phyloP scores from a whole-genome alignment of 37 sponge, comb jelly and placozoan genomes.

The Geodia barretti region DNA sequence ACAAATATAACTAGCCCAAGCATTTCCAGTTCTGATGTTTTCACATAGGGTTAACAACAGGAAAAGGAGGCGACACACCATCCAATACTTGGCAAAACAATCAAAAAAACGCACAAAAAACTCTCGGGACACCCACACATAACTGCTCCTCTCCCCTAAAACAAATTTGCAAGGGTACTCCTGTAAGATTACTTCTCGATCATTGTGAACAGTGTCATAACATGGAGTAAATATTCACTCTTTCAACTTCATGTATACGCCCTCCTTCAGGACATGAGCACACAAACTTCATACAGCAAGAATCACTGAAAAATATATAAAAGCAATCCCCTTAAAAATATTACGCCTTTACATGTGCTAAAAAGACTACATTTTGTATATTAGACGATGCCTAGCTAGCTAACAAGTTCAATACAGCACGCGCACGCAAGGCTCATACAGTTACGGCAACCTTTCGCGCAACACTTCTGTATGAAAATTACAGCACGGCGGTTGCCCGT shows the following conservation, averaged over 20 bases:
- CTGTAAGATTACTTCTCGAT: background rate
- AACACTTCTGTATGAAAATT: too few relatives aligned
- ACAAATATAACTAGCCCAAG: conserved; percentile 6
- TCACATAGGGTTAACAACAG: conserved; percentile 17
- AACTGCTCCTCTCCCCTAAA: conserved; percentile 20
- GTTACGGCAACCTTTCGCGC: too few relatives aligned
- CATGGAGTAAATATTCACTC: background rate
- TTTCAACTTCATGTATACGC: background rate
- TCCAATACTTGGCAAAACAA: conserved; percentile 7
- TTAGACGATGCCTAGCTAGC: too few relatives aligned
- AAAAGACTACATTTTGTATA: too few relatives aligned
- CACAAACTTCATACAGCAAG: background rate
- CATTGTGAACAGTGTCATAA: background rate
- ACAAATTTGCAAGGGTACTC: conserved; percentile 5
- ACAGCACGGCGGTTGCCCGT: too few relatives aligned
- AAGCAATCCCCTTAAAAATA: too few relatives aligned
- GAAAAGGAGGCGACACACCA: conserved; percentile 14
- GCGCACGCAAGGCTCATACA: too few relatives aligned
- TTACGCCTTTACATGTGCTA: too few relatives aligned
- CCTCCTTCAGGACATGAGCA: background rate
- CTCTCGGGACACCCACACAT: conserved; percentile 16
- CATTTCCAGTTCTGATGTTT: background rate
- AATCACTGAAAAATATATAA: background rate
- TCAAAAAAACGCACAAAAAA: conserved; percentile 25
- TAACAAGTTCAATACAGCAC: too few relatives aligned